Base-by-base conservation (phyloP, 2,888 invertebrate species). In the Amblyjoppa proteus region DNA sequence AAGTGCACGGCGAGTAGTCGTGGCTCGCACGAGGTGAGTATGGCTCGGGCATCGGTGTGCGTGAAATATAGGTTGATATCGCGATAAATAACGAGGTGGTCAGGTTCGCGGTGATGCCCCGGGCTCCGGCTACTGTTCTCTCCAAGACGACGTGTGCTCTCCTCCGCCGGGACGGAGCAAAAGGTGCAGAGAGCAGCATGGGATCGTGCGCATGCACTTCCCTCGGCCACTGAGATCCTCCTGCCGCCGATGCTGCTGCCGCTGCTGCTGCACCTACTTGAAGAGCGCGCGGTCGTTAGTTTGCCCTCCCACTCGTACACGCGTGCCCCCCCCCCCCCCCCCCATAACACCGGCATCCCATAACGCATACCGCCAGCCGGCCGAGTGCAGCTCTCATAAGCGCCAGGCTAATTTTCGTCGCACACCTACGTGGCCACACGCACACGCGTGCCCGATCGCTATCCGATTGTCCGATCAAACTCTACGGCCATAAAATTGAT, bases 11-110 rank as follows among this genome's bases (percentile, higher is more conserved):
- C 68, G 53, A 25, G 73, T 61, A 64, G 71, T 64, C 45, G 45
- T 49, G 45, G 51, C 79, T 75, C 61, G 75, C 61, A 69, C 56
- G 79, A 38, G 70, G 77, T 53, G 87, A 53, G 75, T 73, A 49
- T 64, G 53, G 58, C 28, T 51, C 49, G 16, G 79, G 79, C 41
- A 83, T 83, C 86, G 84, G 89, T 89, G 90, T 90, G 91, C 90
- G 91, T 91, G 90, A 93, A 93, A 93, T 93, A 93, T 93, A 93
- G 92, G 93, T 92, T 93, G 93, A 93, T 93, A 93, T 92, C 91
- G 91, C 91, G 93, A 93, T 93, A 93, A 93, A 93, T 93, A 93
- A 93, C 91, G 91, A 93, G 92, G 90, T 92, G 90, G 90, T 91
- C 92, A 83, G 80, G 83, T 92, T 93, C 91, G 90, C 89, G 91